Evolutionary conservation across 2,113 vertebrate species (phyloP).

Genomic region (Protobothrops flavoviridis): DNA sequence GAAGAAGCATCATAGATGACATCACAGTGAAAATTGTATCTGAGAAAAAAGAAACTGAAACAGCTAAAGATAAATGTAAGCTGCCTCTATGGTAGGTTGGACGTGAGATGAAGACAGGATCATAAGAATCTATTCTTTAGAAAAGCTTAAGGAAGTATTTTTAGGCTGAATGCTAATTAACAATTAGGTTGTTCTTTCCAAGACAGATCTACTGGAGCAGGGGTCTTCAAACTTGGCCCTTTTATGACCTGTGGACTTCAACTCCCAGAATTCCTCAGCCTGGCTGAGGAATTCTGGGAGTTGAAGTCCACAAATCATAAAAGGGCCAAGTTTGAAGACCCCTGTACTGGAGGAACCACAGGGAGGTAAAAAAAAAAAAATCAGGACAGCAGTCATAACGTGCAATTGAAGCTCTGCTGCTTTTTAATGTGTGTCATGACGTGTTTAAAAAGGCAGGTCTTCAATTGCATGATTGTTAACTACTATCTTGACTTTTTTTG

Average conservation of each 20-base stretch:
- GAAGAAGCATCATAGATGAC: not conserved
- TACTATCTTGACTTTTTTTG: not conserved
- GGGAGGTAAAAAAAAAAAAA: not conserved
- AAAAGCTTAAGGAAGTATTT: not conserved
- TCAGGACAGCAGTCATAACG: not conserved
- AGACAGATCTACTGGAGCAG: not conserved
- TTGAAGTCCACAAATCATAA: too few species aligned
- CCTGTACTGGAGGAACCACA: not conserved
- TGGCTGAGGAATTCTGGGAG: too few species aligned
- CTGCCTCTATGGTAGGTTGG: not conserved
- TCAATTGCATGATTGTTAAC: not conserved
- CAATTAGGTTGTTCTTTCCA: not conserved
- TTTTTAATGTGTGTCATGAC: not conserved
- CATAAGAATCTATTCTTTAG: not conserved
- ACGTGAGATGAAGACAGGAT: not conserved
- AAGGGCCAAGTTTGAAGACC: too few species aligned
- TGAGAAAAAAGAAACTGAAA: not conserved
- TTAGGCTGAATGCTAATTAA: not conserved
- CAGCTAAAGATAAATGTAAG: not conserved
- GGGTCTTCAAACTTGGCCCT: too few species aligned
- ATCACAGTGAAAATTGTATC: not conserved
- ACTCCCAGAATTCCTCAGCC: too few species aligned
- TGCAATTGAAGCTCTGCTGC: not conserved
- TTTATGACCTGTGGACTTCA: too few species aligned
- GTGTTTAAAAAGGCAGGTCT: not conserved